A percentile compares a stretch with the other conserved stretches of the same genome.
phyloP scores from a whole-genome alignment of 2,113 vertebrate species.

The Syngnathus floridae region DNA sequence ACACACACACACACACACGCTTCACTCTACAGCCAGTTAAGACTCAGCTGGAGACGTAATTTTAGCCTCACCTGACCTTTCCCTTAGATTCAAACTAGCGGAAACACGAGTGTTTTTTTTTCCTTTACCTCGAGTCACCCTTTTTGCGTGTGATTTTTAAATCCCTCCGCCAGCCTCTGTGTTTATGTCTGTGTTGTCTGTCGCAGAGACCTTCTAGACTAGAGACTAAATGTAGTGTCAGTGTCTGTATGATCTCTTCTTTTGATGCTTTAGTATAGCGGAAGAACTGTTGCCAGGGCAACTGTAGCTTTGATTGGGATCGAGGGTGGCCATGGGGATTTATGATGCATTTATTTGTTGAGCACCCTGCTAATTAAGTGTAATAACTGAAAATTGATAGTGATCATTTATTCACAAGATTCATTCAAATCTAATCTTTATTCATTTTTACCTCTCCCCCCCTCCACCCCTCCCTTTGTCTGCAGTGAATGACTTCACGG shows the following conservation, averaged over 20 bases:
- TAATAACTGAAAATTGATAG: slow-evolving; percentile 51
- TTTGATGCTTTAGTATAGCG: slow-evolving; percentile 64
- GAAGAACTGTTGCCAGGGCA: slow-evolving; percentile 66
- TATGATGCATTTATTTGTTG: slow-evolving; percentile 60
- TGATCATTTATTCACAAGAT: slow-evolving; percentile 37
- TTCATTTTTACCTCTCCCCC: slow-evolving; percentile 1
- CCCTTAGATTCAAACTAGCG: slow-evolving; percentile 18
- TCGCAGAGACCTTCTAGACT: slow-evolving; percentile 48
- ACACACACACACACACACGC: slow-evolving; percentile 21
- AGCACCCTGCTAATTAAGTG: slow-evolving; percentile 60
- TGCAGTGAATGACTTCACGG: slow-evolving; percentile 95
- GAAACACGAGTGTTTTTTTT: slow-evolving; percentile 10
- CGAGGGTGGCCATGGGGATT: slow-evolving; percentile 62
- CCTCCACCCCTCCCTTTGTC: slow-evolving; percentile 17
- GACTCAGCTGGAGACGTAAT: slow-evolving; percentile 29
- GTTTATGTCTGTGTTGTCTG: slow-evolving; percentile 51
- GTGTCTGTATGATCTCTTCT: slow-evolving; percentile 62
- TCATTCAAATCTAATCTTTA: slow-evolving; percentile 35
- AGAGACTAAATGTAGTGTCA: slow-evolving; percentile 52
- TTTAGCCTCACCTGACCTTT: slow-evolving; percentile 18
- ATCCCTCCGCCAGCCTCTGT: slow-evolving; percentile 39
- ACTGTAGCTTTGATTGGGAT: slow-evolving; percentile 63
- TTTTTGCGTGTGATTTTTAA: slow-evolving; percentile 32
- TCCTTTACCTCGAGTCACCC: slow-evolving; percentile 11
- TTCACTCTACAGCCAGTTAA: slow-evolving; percentile 27